phyloP scores from a whole-genome alignment of 1,140 invertebrate species.

The Zaprionus tsacasi region DNA sequence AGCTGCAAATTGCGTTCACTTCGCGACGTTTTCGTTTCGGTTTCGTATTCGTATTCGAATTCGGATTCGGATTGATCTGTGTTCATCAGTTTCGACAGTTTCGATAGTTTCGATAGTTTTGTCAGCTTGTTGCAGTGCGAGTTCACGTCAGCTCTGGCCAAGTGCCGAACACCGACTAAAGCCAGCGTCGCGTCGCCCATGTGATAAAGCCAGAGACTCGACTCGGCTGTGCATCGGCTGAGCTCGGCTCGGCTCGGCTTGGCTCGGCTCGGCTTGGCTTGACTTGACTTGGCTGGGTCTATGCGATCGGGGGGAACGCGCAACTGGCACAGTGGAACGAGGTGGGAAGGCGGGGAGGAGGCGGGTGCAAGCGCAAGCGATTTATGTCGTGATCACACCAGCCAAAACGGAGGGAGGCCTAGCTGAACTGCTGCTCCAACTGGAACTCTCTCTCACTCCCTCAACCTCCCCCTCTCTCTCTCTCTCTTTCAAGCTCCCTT shows the following conservation, averaged over 20 bases:
- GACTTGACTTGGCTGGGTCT: no score
- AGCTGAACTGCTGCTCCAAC: not conserved
- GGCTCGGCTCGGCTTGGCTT: not conserved
- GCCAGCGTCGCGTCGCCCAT: constrained; percentile 23
- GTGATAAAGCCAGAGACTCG: constrained; percentile 39
- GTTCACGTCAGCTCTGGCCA: constrained; percentile 68
- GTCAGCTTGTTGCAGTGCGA: constrained; percentile 12
- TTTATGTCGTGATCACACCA: constrained; percentile 22
- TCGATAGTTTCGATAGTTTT: not conserved
- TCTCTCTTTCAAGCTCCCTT: not conserved
- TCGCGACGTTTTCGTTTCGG: constrained; percentile 9
- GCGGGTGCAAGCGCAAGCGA: constrained; percentile 8
- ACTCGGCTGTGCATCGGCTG: not conserved
- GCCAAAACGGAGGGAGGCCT: not conserved
- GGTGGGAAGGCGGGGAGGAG: not conserved
- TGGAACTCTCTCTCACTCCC: not conserved
- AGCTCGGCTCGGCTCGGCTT: not conserved
- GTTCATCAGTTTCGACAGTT: constrained; percentile 1
- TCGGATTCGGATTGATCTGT: not conserved
- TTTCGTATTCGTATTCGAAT: not conserved
- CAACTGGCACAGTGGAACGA: constrained; percentile 6
- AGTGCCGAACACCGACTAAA: constrained; percentile 74
- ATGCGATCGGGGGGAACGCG: not conserved
- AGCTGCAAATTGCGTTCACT: not conserved
- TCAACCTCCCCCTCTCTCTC: not conserved